Evolutionary conservation across 2,888 invertebrate species (phyloP).

Genomic region (Drosophila kuntzei): DNA sequence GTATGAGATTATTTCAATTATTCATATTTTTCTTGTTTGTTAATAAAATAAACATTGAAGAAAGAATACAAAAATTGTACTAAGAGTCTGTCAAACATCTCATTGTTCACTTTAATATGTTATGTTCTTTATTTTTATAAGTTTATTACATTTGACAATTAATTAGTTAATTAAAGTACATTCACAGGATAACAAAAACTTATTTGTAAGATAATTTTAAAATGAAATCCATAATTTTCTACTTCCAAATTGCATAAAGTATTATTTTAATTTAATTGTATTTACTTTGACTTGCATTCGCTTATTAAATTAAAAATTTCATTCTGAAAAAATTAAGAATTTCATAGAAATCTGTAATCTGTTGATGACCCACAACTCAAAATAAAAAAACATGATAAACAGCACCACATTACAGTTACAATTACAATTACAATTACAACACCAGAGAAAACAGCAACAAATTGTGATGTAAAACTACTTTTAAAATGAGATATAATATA

Average conservation of each 20-base stretch:
- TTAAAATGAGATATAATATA: background rate
- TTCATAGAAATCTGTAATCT: conserved; percentile 15
- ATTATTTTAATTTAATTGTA: background rate
- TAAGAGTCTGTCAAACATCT: background rate
- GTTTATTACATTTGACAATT: too few relatives aligned
- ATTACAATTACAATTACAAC: conserved; percentile 24
- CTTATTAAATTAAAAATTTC: too few relatives aligned
- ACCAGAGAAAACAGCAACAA: conserved; percentile 18
- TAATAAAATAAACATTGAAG: background rate
- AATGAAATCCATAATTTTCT: too few relatives aligned
- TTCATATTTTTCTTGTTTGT: background rate
- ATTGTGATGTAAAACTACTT: background rate
- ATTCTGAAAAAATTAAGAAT: background rate
- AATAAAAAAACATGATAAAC: conserved; percentile 33
- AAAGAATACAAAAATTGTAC: background rate
- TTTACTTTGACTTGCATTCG: too few relatives aligned
- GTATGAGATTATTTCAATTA: background rate
- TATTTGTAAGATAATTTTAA: too few relatives aligned
- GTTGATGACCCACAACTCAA: conserved; percentile 15
- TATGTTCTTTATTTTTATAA: too few relatives aligned
- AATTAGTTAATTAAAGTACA: too few relatives aligned
- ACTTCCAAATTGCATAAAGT: background rate
- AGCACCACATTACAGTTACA: conserved; percentile 38
- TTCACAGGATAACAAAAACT: too few relatives aligned
- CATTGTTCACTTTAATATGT: too few relatives aligned